Base-by-base conservation (phyloP, 2,888 invertebrate species). In the Conchocele bisecta region DNA sequence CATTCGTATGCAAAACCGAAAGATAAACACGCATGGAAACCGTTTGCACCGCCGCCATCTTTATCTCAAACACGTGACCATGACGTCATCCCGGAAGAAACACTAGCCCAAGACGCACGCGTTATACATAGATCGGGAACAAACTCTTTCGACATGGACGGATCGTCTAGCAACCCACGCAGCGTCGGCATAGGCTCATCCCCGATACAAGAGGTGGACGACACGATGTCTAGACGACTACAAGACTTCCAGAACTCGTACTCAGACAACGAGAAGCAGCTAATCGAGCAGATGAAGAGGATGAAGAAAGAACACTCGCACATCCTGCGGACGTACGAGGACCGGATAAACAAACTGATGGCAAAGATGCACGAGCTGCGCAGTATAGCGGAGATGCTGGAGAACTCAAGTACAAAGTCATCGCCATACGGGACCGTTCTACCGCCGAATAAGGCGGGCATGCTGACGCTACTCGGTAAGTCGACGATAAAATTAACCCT, bases 201-300 rank as follows among this genome's bases (percentile, higher is more conserved):
- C 4, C 28, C 56, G 15, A 35, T 46, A 9, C 41, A 63, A 15
- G 39, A 39, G 11, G 63, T 46, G 33, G 46, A 35, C 44, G 33
- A 54, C n/a, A 37, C 63, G 6, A 42, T 54, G 9, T 67, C 66
- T 31, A 73, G 83, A 48, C 65, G 79, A 26, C 83, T 81, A 82
- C 78, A 73, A 33, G 81, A 82, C 26, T 76, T 75, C n/a, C 80
- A 78, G 37, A 81, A 83, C 59, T 86, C 86, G 6, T 89, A 85
- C 64, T 89, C 89, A 4, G 89, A 89, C 77, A 89, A 89, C 60
- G 89, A 89, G 74, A 89, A 89, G 76, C 87, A 88, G 60, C 75
- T 89, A 15, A 83, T 89, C 44, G 88, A 89, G 60, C 86, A 89
- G 75, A 89, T 89, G 87, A 84, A 84, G 53, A 57, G 84, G 33